Conservation (phyloP, 2,888 invertebrate species). For the Thumatha senex region DNA sequence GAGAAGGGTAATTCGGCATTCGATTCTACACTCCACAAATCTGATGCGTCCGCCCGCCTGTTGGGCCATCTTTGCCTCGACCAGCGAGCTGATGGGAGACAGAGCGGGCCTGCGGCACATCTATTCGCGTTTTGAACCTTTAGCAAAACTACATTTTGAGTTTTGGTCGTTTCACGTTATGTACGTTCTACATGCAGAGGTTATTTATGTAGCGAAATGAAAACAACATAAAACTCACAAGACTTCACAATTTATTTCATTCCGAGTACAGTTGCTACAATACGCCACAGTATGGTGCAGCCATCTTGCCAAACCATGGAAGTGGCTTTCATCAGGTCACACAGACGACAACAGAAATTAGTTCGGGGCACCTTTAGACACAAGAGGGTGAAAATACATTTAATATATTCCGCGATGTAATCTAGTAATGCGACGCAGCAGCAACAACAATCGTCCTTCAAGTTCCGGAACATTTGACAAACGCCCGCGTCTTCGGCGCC, state of each 20-base stretch:
- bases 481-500: not conserved
- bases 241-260: not conserved
- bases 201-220: not conserved
- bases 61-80: too few relatives aligned
- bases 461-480: not conserved
- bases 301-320: not conserved
- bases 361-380: not conserved
- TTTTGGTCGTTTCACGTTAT: too few relatives aligned
- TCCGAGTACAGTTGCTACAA: not conserved
- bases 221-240: not conserved
- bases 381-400: not conserved
- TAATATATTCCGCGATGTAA: not conserved
- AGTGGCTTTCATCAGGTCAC: not conserved
- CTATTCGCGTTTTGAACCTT: too few relatives aligned
- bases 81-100: too few relatives aligned
- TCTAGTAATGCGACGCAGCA: not conserved
- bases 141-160: too few relatives aligned
- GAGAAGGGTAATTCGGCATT: too few relatives aligned
- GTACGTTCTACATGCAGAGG: too few relatives aligned
- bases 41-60: too few relatives aligned
- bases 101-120: too few relatives aligned
- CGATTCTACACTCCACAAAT: too few relatives aligned
- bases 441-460: not conserved
- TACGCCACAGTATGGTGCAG: not conserved
- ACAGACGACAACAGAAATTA: slow-evolving; percentile 1